phyloP scores from a whole-genome alignment of 2,113 vertebrate species.

The Scytalopus superciliaris region DNA sequence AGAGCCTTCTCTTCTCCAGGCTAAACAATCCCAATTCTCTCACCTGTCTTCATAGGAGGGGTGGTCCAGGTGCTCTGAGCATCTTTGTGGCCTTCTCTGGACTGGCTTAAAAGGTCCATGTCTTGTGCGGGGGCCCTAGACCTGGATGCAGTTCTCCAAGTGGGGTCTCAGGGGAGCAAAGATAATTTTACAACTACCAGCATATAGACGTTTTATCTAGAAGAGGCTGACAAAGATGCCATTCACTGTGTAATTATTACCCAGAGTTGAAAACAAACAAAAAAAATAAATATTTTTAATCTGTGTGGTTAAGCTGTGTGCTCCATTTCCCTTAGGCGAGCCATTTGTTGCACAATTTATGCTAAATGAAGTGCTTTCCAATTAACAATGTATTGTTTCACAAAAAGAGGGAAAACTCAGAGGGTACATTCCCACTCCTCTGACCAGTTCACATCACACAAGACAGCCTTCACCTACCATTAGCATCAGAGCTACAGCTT shows the following conservation, averaged over 20 bases:
- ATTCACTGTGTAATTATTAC: not conserved
- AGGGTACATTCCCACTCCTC: not conserved
- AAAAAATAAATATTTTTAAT: not conserved
- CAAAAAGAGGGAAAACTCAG: not conserved
- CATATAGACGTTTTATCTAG: not conserved
- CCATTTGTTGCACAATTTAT: not conserved
- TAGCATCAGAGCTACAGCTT: not conserved
- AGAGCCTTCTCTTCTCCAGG: not conserved
- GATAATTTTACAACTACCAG: not conserved
- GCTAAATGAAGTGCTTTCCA: not conserved
- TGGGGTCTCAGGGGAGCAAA: not conserved
- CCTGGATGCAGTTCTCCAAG: not conserved
- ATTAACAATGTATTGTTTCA: not conserved
- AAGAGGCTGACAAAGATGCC: not conserved
- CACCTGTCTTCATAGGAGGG: not conserved
- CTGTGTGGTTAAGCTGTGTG: not conserved
- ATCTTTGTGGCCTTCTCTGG: not conserved
- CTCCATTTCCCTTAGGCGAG: not conserved
- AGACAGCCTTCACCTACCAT: not conserved
- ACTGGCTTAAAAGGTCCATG: not conserved
- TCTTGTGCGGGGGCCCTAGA: not conserved
- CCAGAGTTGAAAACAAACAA: not conserved
- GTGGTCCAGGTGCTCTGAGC: not conserved
- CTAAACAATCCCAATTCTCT: not conserved
- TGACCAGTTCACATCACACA: not conserved